Evolutionary conservation across 2,113 vertebrate species (phyloP).

Genomic region (Odontesthes bonariensis): DNA sequence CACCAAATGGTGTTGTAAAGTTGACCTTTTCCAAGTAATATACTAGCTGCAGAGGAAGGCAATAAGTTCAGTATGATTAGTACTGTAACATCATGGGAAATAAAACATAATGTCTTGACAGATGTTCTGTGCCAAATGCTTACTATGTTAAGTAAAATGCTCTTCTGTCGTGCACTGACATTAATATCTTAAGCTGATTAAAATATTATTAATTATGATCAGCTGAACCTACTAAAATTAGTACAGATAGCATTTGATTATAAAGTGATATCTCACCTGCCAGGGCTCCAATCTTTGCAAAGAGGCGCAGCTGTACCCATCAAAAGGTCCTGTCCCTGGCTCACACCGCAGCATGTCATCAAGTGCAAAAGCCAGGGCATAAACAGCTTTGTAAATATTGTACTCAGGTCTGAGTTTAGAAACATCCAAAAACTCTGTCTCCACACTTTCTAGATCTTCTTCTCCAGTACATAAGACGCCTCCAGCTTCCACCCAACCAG

Average conservation of each 20-base stretch:
- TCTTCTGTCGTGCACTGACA: too few species aligned
- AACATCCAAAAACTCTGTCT: slow-evolving; percentile 63
- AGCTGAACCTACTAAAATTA: too few species aligned
- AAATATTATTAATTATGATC: too few species aligned
- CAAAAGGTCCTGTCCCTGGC: slow-evolving; percentile 75
- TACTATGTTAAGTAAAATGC: too few species aligned
- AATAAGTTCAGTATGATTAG: neutral
- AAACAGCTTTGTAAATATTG: slow-evolving; percentile 81
- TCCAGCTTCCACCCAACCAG: slow-evolving; percentile 13
- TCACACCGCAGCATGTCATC: slow-evolving; percentile 70
- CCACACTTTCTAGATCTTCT: slow-evolving; percentile 56
- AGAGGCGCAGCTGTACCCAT: slow-evolving; percentile 66
- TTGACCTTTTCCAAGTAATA: slow-evolving; percentile 77
- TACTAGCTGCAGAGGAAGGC: slow-evolving; percentile 55
- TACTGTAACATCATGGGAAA: neutral
- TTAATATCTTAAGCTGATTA: too few species aligned
- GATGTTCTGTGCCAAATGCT: too few species aligned
- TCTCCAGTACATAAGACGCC: slow-evolving; percentile 65
- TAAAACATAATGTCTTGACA: too few species aligned
- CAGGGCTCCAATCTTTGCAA: slow-evolving; percentile 72
- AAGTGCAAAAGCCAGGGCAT: slow-evolving; percentile 76
- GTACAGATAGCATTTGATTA: neutral
- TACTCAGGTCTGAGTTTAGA: slow-evolving; percentile 73
- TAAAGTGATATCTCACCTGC: slow-evolving; percentile 70
- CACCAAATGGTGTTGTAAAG: slow-evolving; percentile 76